Evolutionary conservation across 2,797 vertebrate genomes (phyloP).

Genomic region (Aldrovandia affinis): DNA sequence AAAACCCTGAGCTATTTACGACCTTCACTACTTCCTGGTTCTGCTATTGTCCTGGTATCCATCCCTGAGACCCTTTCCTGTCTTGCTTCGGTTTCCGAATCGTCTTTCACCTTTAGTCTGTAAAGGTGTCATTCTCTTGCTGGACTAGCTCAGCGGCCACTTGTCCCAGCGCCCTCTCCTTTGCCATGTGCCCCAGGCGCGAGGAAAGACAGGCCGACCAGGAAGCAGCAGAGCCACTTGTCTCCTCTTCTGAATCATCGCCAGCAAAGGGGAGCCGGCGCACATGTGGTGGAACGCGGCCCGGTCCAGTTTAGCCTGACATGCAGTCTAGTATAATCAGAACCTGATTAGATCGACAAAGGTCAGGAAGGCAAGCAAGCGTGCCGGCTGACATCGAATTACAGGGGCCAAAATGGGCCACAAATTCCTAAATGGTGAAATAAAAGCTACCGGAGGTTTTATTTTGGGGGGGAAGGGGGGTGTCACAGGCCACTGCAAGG

Average conservation of each 20-base stretch:
- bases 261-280: not conserved
- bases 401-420: slow-evolving; percentile 21
- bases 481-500: slow-evolving; percentile 28
- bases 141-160: slow-evolving; percentile 29
- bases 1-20: slow-evolving; percentile 33
- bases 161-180: not conserved
- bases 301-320: slow-evolving; percentile 13
- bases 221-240: slow-evolving; percentile 1
- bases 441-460: not conserved
- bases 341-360: slow-evolving; percentile 42
- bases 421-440: slow-evolving; percentile 20
- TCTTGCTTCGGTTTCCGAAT: slow-evolving; percentile 54
- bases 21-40: slow-evolving; percentile 39
- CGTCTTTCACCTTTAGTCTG: slow-evolving; percentile 38
- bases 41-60: slow-evolving; percentile 17
- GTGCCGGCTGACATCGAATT: not conserved
- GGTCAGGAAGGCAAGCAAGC: slow-evolving; percentile 36
- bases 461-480: slow-evolving; percentile 3
- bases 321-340: slow-evolving; percentile 35
- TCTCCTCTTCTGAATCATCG: slow-evolving; percentile 34
- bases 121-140: slow-evolving; percentile 26
- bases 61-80: slow-evolving; percentile 43
- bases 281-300: not conserved
- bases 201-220: slow-evolving; percentile 16
- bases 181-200: not conserved